Evolutionary conservation across 2,888 invertebrate species (phyloP).

Genomic region (Vannuccia rotundouncinata): DNA sequence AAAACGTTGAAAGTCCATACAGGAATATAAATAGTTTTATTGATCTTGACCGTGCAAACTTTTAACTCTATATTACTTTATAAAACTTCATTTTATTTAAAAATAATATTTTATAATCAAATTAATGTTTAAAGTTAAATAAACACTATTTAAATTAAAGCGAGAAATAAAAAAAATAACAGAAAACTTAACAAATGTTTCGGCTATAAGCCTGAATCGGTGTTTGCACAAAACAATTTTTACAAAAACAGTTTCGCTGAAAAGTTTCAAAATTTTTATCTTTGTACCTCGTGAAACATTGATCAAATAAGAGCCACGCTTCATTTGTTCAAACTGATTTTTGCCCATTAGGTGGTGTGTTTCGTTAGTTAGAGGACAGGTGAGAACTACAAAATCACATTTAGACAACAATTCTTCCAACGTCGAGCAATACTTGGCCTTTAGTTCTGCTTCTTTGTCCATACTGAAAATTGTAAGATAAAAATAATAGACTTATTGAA

Average conservation of each 20-base stretch:
- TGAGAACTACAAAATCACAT: conserved; percentile 38
- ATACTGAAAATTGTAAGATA: background rate
- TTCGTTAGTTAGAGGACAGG: conserved; percentile 33
- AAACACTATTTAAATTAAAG: no score
- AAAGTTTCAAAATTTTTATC: no score
- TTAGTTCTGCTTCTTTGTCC: background rate
- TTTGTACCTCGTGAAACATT: conserved; percentile 40
- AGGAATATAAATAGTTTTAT: background rate
- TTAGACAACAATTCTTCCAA: conserved; percentile 40
- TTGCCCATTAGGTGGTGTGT: conserved; percentile 37
- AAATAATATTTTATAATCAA: no score
- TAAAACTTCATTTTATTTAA: no score
- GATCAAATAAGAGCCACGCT: conserved; percentile 36
- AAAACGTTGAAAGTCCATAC: background rate
- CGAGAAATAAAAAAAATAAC: no score
- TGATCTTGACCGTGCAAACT: no score
- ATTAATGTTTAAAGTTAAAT: no score
- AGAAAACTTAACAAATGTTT: no score
- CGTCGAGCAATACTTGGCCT: conserved; percentile 17
- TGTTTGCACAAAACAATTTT: no score
- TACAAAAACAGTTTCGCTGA: no score
- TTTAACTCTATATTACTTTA: no score
- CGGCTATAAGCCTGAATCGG: no score
- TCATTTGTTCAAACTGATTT: conserved; percentile 36
- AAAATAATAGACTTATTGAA: background rate